These are phyloP conservation scores for Xylota segnis DNA, from an alignment of 2,888 invertebrate genomes.

Conservation along the genomic window DNA sequence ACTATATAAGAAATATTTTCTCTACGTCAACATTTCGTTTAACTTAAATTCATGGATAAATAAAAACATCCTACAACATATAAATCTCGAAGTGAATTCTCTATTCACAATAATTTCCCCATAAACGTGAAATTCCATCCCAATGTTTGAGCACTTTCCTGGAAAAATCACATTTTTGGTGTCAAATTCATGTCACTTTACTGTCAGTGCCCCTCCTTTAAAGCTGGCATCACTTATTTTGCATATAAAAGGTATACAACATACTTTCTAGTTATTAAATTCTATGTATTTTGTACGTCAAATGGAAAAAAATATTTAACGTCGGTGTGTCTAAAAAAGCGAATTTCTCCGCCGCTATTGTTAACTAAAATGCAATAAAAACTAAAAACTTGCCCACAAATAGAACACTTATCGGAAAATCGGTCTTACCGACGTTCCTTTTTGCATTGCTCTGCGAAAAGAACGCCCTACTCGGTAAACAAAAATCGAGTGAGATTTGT, in stretches of 20 bases:
- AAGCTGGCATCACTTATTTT: slow-evolving; percentile 75
- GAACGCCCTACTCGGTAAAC: slow-evolving; percentile 77
- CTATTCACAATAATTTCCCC: not conserved
- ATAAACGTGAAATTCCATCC: not conserved
- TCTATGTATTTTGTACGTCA: slow-evolving; percentile 76
- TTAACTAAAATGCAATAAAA: slow-evolving; percentile 67
- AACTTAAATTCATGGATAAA: no score
- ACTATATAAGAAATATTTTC: no score
- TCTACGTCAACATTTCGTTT: no score
- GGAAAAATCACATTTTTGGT: slow-evolving; percentile 5
- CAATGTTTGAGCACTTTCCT: not conserved
- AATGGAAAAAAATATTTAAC: slow-evolving; percentile 73
- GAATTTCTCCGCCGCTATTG: slow-evolving; percentile 62
- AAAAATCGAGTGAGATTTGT: slow-evolving; percentile 68
- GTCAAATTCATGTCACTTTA: slow-evolving; percentile 52
- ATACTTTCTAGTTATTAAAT: slow-evolving; percentile 74
- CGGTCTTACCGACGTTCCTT: slow-evolving; percentile 51
- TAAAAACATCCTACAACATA: no score
- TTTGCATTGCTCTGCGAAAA: slow-evolving; percentile 72
- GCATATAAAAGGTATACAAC: slow-evolving; percentile 76
- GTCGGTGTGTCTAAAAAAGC: slow-evolving; percentile 61
- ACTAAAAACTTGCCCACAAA: slow-evolving; percentile 3
- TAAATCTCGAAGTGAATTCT: no score
- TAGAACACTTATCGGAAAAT: slow-evolving; percentile 53
- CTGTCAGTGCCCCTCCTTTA: slow-evolving; percentile 76